These are phyloP conservation scores for Cinclus cinclus DNA, from an alignment of 2,113 vertebrate species.

Conservation along the genomic window DNA sequence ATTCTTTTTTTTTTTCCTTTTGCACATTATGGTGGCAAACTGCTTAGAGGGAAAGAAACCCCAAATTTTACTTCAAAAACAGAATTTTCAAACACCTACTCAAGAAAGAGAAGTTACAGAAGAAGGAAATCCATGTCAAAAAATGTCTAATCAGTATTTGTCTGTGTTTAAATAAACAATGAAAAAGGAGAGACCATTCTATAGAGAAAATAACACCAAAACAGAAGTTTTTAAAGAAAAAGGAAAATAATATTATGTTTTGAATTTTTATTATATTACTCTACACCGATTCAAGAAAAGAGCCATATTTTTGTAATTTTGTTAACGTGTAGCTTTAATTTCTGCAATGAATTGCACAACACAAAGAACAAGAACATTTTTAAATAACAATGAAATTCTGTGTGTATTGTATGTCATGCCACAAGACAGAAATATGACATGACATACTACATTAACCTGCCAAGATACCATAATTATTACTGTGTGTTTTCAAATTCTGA, in stretches of 20 bases:
- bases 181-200: not conserved
- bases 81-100: not conserved
- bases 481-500: conserved; percentile 10
- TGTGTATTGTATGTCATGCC: not conserved
- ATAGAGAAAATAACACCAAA: not conserved
- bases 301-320: not conserved
- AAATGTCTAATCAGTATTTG: not conserved
- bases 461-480: conserved; percentile 3
- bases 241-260: not conserved
- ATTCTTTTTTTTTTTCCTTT: not conserved
- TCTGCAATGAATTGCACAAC: not conserved
- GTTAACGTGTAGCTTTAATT: not conserved
- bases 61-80: not conserved
- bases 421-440: conserved; percentile 32
- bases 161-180: not conserved
- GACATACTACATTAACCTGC: conserved; percentile 43
- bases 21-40: not conserved
- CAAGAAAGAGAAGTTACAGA: not conserved
- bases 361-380: not conserved
- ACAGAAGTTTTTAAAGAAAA: not conserved
- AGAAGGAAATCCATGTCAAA: not conserved
- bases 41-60: not conserved
- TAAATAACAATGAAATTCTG: conserved; percentile 4
- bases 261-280: not conserved
- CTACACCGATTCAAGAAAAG: not conserved